Evolutionary conservation across 2,797 vertebrate genomes (phyloP).

Genomic region (Melanotaenia pygmaea): DNA sequence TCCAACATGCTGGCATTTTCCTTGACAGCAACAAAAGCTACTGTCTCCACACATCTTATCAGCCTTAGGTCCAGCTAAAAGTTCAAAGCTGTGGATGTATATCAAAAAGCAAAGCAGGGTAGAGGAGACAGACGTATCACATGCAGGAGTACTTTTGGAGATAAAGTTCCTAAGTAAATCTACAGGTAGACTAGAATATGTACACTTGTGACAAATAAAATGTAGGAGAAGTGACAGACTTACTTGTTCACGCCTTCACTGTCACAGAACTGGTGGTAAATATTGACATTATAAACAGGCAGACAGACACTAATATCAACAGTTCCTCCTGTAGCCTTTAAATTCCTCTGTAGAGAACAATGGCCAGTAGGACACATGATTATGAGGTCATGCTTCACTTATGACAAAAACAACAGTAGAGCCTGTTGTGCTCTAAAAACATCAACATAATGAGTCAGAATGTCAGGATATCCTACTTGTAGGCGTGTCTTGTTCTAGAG

Average conservation of each 20-base stretch:
- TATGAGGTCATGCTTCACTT: conserved; percentile 59
- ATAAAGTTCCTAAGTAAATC: conserved; percentile 12
- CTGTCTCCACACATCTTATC: conserved; percentile 61
- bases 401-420: conserved; percentile 24
- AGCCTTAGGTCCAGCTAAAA: conserved; percentile 18
- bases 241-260: conserved; percentile 1
- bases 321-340: conserved; percentile 16
- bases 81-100: conserved; percentile 30
- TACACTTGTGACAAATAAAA: not conserved
- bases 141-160: not conserved
- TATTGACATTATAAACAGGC: conserved; percentile 29
- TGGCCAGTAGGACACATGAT: conserved; percentile 39
- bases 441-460: conserved; percentile 28
- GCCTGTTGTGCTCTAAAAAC: conserved; percentile 45
- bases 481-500: conserved; percentile 37
- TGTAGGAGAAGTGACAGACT: conserved; percentile 10
- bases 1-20: conserved; percentile 59
- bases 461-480: conserved; percentile 40
- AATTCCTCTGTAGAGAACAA: conserved; percentile 58
- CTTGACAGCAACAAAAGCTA: conserved; percentile 61
- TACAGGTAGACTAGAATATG: not conserved
- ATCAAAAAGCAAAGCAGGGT: conserved; percentile 7
- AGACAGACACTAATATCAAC: conserved; percentile 30
- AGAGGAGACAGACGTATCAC: conserved; percentile 23
- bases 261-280: conserved; percentile 24